These are phyloP conservation scores for Charanyca ferruginea DNA, from an alignment of 2,888 invertebrate species.

Conservation along the genomic window DNA sequence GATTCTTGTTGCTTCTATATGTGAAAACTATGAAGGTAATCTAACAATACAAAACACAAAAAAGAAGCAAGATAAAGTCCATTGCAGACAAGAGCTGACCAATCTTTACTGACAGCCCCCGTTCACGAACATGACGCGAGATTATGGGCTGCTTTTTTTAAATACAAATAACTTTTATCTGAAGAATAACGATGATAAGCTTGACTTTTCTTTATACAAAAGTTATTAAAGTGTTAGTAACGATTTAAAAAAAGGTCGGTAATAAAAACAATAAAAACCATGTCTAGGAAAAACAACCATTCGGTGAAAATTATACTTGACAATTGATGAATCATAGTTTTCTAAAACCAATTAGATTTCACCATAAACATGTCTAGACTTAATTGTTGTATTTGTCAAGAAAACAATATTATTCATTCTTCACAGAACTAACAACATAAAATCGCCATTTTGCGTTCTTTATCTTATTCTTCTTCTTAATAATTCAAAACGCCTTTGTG, in stretches of 20 bases:
- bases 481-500: neutral
- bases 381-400: neutral
- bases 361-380: constrained; percentile 12
- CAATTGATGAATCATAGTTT: constrained; percentile 58
- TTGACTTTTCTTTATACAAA: too few species aligned
- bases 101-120: too few species aligned
- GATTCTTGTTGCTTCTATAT: too few species aligned
- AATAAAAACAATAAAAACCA: neutral
- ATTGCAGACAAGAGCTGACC: too few species aligned
- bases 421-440: neutral
- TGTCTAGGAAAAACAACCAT: neutral
- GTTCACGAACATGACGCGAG: too few species aligned
- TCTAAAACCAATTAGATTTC: constrained; percentile 30
- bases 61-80: too few species aligned
- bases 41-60: too few species aligned
- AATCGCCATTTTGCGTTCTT: neutral
- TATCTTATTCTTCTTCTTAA: neutral
- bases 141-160: too few species aligned
- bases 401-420: constrained; percentile 3
- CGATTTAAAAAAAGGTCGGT: neutral
- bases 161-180: too few species aligned
- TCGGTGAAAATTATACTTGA: constrained; percentile 42
- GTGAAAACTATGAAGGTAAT: too few species aligned
- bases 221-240: too few species aligned
- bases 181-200: too few species aligned